Evolutionary conservation across 2,113 vertebrate genomes (phyloP), one percentile per base, ranked within the genome.

Genomic region (Lophotis ruficrista): DNA sequence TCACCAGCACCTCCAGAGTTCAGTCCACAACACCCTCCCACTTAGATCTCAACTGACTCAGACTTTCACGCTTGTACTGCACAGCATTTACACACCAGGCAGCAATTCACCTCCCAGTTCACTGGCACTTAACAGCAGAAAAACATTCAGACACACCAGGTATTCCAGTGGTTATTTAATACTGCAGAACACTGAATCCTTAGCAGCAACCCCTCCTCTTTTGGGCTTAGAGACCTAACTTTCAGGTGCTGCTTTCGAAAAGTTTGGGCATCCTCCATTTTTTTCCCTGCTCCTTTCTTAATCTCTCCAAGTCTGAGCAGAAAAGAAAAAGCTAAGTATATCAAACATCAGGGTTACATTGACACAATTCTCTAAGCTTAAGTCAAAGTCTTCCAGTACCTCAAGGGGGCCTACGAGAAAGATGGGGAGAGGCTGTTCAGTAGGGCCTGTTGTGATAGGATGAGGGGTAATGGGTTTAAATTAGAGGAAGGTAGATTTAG

Each of bases 161-260:
- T 33, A 48, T 17, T 56, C 37, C 72, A 77, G 33, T 14, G 14
- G 17, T 37, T 31, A n/a, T 6, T 57, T 58, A 41, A 65, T 9
- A 50, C 0, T n/a, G 17, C 27, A n/a, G 31, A 7, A 10, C 1
- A 0, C 13, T 41, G 54, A 69, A 47, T 5, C 17, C 33, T 73
- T 31, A 31, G 31, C 45, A 79, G 76, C 38, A 65, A 28, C 12
- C 7, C 15, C 27, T 61, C 6, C 47, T 57, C n/a, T 22, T 61
- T 53, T 35, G 68, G 37, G 61, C 33, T 69, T 28, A n/a, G 15
- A 72, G 35, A 38, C 3, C 14, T 33, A 65, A 87, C 9, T 38
- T 79, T 22, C 56, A 83, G 51, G 18, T 3, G 19, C 27, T 64
- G 61, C 41, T 79, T 79, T n/a, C 64, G 28, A 79, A 86, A 3